Conservation (phyloP, 1,140 invertebrate genomes). For the Catajapyx aquilonaris region DNA sequence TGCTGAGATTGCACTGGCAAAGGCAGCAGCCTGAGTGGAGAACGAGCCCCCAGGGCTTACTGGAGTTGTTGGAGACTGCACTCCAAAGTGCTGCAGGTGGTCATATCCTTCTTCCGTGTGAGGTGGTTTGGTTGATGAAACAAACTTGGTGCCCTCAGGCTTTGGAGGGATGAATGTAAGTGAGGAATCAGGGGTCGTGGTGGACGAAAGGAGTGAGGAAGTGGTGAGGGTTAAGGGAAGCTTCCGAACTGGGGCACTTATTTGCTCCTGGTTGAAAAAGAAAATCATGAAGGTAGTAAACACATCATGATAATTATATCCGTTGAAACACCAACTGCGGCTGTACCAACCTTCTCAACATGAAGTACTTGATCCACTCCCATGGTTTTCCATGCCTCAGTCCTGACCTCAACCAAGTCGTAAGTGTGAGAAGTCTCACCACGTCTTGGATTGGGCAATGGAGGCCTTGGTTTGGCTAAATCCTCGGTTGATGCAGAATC, state of each 20-base stretch:
- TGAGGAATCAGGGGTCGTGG: too few species aligned
- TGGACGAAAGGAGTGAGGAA: too few species aligned
- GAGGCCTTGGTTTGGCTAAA: background rate
- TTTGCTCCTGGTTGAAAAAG: too few species aligned
- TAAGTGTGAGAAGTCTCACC: slow-evolving; percentile 24
- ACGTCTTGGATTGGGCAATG: background rate
- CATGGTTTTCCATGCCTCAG: slow-evolving; percentile 51
- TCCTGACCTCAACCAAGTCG: slow-evolving; percentile 41
- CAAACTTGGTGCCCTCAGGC: background rate
- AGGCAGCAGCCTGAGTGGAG: too few species aligned
- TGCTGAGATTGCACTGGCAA: too few species aligned
- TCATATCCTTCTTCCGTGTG: background rate
- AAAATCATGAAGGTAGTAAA: too few species aligned
- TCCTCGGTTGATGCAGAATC: background rate
- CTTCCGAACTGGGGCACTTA: too few species aligned
- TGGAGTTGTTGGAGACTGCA: background rate
- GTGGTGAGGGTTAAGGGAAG: too few species aligned
- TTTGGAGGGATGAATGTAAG: too few species aligned
- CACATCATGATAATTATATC: too few species aligned
- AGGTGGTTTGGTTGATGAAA: background rate
- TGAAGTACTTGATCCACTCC: slow-evolving; percentile 47
- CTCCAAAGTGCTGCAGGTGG: background rate
- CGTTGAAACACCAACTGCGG: too few species aligned
- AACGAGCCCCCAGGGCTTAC: background rate
- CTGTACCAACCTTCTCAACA: slow-evolving; percentile 21